phyloP scores from a whole-genome alignment of 2,888 invertebrate species.

The Melinaea menophilus region DNA sequence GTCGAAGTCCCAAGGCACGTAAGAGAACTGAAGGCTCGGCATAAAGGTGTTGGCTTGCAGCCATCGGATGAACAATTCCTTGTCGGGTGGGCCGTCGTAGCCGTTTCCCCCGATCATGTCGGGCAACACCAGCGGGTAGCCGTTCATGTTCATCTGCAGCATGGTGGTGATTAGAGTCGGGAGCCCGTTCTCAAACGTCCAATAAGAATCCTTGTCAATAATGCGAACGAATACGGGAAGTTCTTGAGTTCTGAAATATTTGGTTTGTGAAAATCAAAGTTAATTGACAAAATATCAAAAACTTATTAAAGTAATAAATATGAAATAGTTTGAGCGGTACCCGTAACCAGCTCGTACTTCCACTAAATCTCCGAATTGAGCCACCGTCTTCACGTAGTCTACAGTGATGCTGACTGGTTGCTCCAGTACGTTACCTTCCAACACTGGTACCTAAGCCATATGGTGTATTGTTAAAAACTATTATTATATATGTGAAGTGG shows the following conservation, averaged over 20 bases:
- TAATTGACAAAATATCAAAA: neutral
- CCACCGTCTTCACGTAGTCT: conserved; percentile 76
- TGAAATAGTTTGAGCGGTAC: conserved; percentile 35
- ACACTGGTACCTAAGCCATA: conserved; percentile 55
- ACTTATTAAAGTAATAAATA: neutral
- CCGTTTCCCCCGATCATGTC: conserved; percentile 88
- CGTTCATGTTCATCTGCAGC: conserved; percentile 79
- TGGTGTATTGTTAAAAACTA: neutral
- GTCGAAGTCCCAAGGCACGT: conserved; percentile 88
- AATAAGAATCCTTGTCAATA: conserved; percentile 86
- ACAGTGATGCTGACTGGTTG: conserved; percentile 77
- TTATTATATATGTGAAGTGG: too few species aligned
- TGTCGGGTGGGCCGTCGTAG: conserved; percentile 74
- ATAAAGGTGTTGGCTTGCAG: conserved; percentile 87
- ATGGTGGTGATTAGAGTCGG: conserved; percentile 84
- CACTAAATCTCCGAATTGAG: conserved; percentile 78
- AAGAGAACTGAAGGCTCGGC: conserved; percentile 88
- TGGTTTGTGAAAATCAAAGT: neutral
- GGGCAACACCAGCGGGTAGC: conserved; percentile 85
- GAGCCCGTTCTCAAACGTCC: conserved; percentile 84
- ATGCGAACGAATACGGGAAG: conserved; percentile 85
- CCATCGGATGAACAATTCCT: conserved; percentile 87
- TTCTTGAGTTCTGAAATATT: conserved; percentile 78
- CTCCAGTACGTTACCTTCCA: conserved; percentile 56
- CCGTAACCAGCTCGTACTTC: conserved; percentile 70